phyloP scores from a whole-genome alignment of 2,797 vertebrate genomes.

The Tapera naevia region DNA sequence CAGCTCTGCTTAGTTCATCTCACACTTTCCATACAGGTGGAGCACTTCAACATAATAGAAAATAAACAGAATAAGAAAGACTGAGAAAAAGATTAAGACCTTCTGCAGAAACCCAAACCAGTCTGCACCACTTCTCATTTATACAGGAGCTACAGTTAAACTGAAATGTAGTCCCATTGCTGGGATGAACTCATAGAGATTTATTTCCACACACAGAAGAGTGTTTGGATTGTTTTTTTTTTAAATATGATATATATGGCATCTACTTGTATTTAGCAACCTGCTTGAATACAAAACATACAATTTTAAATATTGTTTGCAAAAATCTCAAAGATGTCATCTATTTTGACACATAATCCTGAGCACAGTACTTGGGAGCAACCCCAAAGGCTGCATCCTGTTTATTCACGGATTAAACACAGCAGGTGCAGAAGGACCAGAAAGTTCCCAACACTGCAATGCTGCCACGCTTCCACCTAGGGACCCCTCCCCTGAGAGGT shows the following conservation, averaged over 20 bases:
- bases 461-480: neutral
- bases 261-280: conserved; percentile 10
- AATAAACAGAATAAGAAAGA: neutral
- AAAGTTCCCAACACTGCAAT: rapidly evolving
- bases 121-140: neutral
- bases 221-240: neutral
- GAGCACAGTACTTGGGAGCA: neutral
- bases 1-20: neutral
- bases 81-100: conserved; percentile 11
- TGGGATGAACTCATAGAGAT: neutral
- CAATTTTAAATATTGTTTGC: neutral
- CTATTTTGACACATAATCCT: neutral
- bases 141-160: neutral
- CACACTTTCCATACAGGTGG: neutral
- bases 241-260: neutral
- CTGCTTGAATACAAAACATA: neutral
- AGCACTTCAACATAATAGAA: conserved; percentile 1
- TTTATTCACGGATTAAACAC: neutral
- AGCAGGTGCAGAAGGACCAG: neutral
- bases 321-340: neutral
- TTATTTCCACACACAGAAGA: neutral
- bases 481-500: neutral
- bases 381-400: neutral
- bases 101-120: neutral
- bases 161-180: conserved; percentile 5